These are phyloP conservation scores for Ciconia stormi DNA, from an alignment of 2,113 vertebrate species.

Conservation along the genomic window DNA sequence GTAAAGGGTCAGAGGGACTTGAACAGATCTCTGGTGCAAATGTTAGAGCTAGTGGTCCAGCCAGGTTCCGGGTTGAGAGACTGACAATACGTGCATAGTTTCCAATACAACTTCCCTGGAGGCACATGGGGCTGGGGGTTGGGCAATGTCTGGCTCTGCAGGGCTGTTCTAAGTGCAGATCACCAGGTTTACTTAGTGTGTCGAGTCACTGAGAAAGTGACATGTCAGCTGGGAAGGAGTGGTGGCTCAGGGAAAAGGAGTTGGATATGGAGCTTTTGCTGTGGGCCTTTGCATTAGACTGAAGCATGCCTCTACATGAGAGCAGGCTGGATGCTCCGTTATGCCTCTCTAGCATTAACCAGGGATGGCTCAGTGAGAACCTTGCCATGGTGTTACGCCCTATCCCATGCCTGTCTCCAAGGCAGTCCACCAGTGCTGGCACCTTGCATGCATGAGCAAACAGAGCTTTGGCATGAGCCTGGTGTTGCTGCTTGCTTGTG, in stretches of 20 bases:
- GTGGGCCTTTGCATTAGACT: neutral
- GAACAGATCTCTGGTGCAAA: neutral
- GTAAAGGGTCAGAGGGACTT: neutral
- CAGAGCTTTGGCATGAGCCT: constrained; percentile 34
- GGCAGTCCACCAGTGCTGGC: constrained; percentile 18
- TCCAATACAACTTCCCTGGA: neutral
- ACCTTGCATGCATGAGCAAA: neutral
- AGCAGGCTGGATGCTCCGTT: neutral
- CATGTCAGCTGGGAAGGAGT: neutral
- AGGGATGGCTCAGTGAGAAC: neutral
- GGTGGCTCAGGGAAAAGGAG: neutral
- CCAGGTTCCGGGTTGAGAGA: neutral
- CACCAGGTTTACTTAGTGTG: neutral
- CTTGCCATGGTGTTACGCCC: neutral
- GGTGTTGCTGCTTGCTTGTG: neutral
- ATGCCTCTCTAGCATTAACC: neutral
- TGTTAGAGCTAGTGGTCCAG: neutral
- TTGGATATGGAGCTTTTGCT: neutral
- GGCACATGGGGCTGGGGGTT: neutral
- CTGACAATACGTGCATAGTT: neutral
- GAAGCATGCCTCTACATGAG: neutral
- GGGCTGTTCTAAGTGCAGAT: neutral
- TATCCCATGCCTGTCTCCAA: neutral
- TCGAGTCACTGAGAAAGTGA: neutral
- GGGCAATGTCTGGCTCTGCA: neutral